Evolutionary conservation across 2,797 vertebrate species (phyloP).

Genomic region (Sylvia borin): DNA sequence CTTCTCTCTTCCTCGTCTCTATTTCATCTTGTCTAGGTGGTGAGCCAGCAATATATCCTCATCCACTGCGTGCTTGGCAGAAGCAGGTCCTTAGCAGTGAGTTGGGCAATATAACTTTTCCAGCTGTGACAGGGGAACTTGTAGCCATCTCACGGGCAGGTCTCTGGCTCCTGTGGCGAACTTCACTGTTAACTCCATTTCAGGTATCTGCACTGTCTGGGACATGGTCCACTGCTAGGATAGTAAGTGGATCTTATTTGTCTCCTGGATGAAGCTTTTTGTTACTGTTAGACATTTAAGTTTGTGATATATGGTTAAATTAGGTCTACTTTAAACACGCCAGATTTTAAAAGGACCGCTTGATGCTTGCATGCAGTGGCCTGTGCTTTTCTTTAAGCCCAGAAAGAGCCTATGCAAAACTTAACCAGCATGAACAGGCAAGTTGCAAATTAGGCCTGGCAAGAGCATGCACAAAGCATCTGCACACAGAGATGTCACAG

Average conservation of each 20-base stretch:
- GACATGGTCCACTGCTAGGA: background rate
- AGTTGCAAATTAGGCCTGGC: conserved; percentile 3
- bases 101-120: background rate
- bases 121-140: background rate
- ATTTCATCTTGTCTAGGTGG: background rate
- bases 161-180: background rate
- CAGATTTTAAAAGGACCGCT: background rate
- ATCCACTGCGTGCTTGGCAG: background rate
- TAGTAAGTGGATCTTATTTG: background rate
- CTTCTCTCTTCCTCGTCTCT: background rate
- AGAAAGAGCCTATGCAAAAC: background rate
- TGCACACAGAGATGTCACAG: background rate
- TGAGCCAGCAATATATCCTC: background rate
- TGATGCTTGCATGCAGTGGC: background rate
- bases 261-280: background rate
- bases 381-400: conserved; percentile 17
- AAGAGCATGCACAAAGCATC: background rate
- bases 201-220: background rate
- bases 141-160: background rate
- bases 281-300: background rate
- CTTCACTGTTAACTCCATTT: background rate
- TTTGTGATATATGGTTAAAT: background rate
- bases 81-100: background rate
- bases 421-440: background rate
- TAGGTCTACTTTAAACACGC: background rate